Percentiles rank a stretch among this genome's conserved stretches.
Conservation (phyloP, 1,140 invertebrate genomes). For the Pararge aegeria region DNA sequence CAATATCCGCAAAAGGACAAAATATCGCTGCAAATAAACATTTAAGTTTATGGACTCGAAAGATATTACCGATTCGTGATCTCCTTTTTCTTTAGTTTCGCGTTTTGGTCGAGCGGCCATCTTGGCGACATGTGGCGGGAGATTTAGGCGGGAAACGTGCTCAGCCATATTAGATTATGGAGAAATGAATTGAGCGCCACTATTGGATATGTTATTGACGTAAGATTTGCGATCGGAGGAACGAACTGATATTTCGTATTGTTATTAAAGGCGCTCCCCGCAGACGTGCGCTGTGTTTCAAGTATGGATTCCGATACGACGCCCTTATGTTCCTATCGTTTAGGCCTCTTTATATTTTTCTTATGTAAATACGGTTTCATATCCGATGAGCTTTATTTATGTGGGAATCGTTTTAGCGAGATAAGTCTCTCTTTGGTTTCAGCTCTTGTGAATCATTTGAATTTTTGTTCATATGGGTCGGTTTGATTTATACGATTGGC, state of each 20-base stretch:
- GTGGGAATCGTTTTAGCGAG: conserved; percentile 78
- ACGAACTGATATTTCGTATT: conserved; percentile 80
- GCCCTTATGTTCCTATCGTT: conserved; percentile 72
- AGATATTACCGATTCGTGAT: conserved; percentile 79
- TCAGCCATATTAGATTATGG: conserved; percentile 76
- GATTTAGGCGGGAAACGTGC: conserved; percentile 78
- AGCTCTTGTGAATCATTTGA: conserved; percentile 62
- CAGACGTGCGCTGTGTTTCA: conserved; percentile 65
- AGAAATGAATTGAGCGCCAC: conserved; percentile 78
- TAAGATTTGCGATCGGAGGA: conserved; percentile 79
- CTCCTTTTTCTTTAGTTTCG: conserved; percentile 76
- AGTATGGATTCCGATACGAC: conserved; percentile 55
- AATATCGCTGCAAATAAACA: conserved; percentile 79
- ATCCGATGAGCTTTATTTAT: conserved; percentile 80
- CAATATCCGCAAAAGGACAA: conserved; percentile 76
- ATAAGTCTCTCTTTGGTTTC: conserved; percentile 67
- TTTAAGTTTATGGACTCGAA: conserved; percentile 79
- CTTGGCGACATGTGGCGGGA: conserved; percentile 79
- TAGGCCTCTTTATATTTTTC: conserved; percentile 79
- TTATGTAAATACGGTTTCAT: conserved; percentile 79
- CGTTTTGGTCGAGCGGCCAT: conserved; percentile 73
- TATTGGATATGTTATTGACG: conserved; percentile 80
- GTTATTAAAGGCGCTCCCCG: conserved; percentile 72
- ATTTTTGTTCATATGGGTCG: conserved; percentile 45
- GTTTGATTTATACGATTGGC: conserved; percentile 45